These are phyloP conservation scores for Aspiorhynchus laticeps DNA, from an alignment of 2,113 vertebrate species.

Conservation along the genomic window DNA sequence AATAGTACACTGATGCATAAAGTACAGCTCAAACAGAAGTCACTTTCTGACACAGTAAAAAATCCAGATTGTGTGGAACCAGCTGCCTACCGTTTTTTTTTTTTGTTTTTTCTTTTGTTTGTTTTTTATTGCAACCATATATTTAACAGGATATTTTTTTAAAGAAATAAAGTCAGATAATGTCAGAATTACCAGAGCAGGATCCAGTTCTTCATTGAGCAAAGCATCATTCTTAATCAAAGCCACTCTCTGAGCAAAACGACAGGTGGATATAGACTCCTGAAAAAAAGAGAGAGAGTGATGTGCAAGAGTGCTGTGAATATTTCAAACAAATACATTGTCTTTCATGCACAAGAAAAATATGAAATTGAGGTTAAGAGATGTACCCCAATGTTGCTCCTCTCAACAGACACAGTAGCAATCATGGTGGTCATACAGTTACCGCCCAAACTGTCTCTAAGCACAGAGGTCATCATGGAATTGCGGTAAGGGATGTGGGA, in stretches of 20 bases:
- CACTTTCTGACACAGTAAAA: too few relatives aligned
- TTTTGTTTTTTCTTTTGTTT: too few relatives aligned
- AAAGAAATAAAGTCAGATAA: neutral
- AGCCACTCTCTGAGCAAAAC: conserved; percentile 94
- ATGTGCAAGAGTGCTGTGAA: neutral
- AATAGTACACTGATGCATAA: too few relatives aligned
- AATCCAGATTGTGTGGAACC: too few relatives aligned
- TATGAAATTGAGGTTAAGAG: neutral
- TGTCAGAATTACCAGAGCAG: conserved; percentile 82
- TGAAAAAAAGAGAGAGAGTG: conserved; percentile 55
- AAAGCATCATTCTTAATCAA: conserved; percentile 93
- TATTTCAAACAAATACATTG: neutral
- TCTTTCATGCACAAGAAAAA: neutral
- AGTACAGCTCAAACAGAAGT: too few relatives aligned
- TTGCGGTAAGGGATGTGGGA: conserved; percentile 95
- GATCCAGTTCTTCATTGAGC: conserved; percentile 94
- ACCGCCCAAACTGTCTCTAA: conserved; percentile 94
- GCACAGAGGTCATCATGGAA: conserved; percentile 96
- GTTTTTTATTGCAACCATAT: too few relatives aligned
- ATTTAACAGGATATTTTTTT: neutral
- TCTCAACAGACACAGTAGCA: conserved; percentile 88
- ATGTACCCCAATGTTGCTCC: conserved; percentile 83
- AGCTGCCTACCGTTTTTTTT: too few relatives aligned
- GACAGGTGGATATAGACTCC: conserved; percentile 97
- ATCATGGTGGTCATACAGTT: conserved; percentile 99